Percentiles rank a stretch among this genome's conserved stretches.
Evolutionary conservation across 2,113 vertebrate species (phyloP).

Genomic region (Henicopernis longicauda): DNA sequence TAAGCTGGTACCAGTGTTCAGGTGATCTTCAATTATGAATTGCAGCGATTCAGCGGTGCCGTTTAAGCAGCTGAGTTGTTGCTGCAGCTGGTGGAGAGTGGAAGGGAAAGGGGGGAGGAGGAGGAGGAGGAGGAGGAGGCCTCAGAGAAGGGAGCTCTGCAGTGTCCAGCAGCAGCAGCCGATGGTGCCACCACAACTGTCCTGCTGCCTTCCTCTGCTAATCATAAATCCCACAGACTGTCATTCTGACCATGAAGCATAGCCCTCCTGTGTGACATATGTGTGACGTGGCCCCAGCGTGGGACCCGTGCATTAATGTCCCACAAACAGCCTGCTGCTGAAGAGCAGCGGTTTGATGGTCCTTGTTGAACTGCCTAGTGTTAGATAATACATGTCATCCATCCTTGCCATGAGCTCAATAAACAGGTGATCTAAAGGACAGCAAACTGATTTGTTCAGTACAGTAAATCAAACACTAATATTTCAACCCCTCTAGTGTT

Average conservation of each 20-base stretch:
- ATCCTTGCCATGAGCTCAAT: neutral
- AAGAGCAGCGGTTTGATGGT: neutral
- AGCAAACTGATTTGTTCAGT: neutral
- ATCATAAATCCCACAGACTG: neutral
- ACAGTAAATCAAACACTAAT: neutral
- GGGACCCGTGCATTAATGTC: rapidly evolving
- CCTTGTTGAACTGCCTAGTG: neutral
- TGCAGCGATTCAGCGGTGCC: neutral
- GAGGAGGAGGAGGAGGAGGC: neutral
- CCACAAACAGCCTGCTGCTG: neutral
- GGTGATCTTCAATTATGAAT: neutral
- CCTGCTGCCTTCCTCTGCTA: neutral
- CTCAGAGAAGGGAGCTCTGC: neutral
- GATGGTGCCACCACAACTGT: neutral
- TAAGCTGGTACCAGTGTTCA: neutral
- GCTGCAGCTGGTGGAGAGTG: neutral
- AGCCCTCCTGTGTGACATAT: neutral
- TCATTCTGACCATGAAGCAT: neutral
- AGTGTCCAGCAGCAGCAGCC: neutral
- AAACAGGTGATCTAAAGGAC: neutral
- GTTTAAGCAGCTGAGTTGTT: neutral
- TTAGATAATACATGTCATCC: neutral
- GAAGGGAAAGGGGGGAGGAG: neutral
- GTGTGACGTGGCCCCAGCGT: neutral
- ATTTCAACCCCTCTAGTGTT: neutral